These are phyloP conservation scores for Diachasma alloeum DNA, from an alignment of 1,140 invertebrate species.

Conservation along the genomic window DNA sequence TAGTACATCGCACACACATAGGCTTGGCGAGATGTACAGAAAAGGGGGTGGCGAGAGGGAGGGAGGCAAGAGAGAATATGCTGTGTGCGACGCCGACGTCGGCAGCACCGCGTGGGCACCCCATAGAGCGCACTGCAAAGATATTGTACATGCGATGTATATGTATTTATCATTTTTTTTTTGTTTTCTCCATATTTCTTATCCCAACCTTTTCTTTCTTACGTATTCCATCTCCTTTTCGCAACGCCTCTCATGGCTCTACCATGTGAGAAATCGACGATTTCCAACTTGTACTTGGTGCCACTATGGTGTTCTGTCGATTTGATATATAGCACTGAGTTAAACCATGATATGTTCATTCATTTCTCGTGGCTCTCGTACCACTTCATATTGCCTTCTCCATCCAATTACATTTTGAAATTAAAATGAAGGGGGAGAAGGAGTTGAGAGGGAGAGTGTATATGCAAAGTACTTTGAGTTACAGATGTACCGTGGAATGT, in stretches of 20 bases:
- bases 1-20: background rate
- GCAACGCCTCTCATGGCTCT: slow-evolving; percentile 17
- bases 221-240: background rate
- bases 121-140: slow-evolving; percentile 38
- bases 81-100: slow-evolving; percentile 29
- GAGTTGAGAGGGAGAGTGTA: background rate
- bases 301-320: slow-evolving; percentile 24
- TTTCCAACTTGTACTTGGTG: slow-evolving; percentile 34
- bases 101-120: slow-evolving; percentile 41
- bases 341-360: slow-evolving; percentile 6
- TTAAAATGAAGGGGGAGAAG: background rate
- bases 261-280: slow-evolving; percentile 38
- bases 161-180: slow-evolving; percentile 12
- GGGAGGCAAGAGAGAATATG: slow-evolving; percentile 3
- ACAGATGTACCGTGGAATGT: background rate
- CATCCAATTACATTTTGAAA: slow-evolving; percentile 3
- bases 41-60: background rate
- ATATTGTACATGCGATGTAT: slow-evolving; percentile 30
- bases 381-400: slow-evolving; percentile 16
- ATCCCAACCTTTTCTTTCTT: slow-evolving; percentile 1
- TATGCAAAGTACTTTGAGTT: background rate
- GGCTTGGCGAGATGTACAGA: background rate
- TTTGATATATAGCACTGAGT: slow-evolving; percentile 25
- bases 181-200: background rate
- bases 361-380: slow-evolving; percentile 8